phyloP scores from a whole-genome alignment of 2,113 vertebrate species.

The Serilophus lunatus region DNA sequence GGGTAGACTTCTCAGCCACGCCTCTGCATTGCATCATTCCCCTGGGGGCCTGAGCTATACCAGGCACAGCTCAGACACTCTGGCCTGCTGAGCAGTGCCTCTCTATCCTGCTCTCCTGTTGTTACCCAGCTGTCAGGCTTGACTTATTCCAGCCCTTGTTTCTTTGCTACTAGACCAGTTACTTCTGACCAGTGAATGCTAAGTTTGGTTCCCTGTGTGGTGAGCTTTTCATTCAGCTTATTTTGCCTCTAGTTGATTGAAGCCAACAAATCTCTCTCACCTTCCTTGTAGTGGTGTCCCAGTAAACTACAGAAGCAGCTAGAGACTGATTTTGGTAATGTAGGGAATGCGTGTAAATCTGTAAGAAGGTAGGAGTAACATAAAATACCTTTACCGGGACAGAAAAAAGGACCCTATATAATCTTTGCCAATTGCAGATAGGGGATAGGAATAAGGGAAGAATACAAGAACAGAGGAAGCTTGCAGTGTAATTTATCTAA shows the following conservation, averaged over 20 bases:
- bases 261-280: neutral
- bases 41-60: neutral
- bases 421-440: neutral
- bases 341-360: neutral
- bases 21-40: neutral
- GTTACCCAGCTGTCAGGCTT: neutral
- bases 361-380: neutral
- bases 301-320: neutral
- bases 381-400: neutral
- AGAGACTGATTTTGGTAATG: neutral
- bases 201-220: neutral
- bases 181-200: neutral
- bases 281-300: neutral
- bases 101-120: neutral
- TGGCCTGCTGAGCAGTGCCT: neutral
- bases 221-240: neutral
- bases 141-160: neutral
- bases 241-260: neutral
- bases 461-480: neutral
- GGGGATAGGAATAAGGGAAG: neutral
- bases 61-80: rapidly evolving
- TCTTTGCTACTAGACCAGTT: neutral
- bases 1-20: neutral
- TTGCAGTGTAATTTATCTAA: neutral
- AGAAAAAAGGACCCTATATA: neutral